These are phyloP conservation scores for Aphaenogaster rudis DNA, from an alignment of 1,140 invertebrate genomes.

Conservation along the genomic window DNA sequence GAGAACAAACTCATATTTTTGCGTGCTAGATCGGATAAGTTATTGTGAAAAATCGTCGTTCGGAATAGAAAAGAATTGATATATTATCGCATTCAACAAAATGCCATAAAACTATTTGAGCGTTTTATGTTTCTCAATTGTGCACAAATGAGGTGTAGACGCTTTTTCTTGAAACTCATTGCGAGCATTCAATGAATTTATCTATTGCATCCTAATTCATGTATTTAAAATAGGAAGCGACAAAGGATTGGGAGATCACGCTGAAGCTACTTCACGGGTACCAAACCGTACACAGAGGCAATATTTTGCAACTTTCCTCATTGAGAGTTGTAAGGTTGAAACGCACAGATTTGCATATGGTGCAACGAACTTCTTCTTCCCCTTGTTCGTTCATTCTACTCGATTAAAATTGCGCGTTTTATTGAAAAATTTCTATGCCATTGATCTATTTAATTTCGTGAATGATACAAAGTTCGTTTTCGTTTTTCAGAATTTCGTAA, in stretches of 20 bases:
- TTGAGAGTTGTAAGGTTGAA: constrained; percentile 42
- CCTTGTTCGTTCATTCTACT: background rate
- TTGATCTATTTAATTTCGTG: background rate
- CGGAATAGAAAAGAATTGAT: constrained; percentile 1
- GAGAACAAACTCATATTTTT: constrained; percentile 18
- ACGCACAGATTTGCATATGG: constrained; percentile 30
- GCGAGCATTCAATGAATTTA: background rate
- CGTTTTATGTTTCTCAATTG: background rate
- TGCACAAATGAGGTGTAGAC: background rate
- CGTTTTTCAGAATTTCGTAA: background rate
- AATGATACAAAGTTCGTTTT: background rate
- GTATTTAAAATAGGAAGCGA: constrained; percentile 39
- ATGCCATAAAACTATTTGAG: background rate
- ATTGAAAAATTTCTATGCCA: constrained; percentile 30
- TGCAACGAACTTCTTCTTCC: constrained; percentile 27
- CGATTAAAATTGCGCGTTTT: constrained; percentile 29
- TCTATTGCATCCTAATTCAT: constrained; percentile 19
- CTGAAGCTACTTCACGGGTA: background rate
- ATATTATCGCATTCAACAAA: background rate
- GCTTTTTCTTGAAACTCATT: background rate
- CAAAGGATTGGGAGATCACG: constrained; percentile 30
- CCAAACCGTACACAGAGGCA: constrained; percentile 17
- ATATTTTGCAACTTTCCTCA: constrained; percentile 60
- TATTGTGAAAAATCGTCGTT: background rate
- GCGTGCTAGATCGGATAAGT: background rate